phyloP scores from a whole-genome alignment of 2,113 vertebrate genomes.

The Tragelaphus strepsiceros region DNA sequence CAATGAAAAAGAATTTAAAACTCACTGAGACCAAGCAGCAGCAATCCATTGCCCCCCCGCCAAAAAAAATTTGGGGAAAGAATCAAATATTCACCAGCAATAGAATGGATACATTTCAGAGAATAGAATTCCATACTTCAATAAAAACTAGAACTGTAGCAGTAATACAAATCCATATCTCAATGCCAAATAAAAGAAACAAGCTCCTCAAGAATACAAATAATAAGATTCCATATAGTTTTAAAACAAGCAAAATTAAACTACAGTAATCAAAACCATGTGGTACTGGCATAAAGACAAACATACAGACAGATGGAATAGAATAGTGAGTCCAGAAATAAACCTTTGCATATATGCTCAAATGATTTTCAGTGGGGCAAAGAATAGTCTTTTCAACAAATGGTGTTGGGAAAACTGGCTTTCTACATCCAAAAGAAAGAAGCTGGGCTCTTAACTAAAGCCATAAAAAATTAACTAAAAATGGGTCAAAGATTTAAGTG shows the following conservation, averaged over 20 bases:
- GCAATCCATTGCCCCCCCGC: neutral
- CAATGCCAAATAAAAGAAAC: neutral
- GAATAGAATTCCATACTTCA: neutral
- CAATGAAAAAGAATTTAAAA: neutral
- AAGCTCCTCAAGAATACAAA: neutral
- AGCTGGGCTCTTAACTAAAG: neutral
- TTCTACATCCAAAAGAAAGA: neutral
- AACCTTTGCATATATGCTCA: neutral
- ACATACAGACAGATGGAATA: neutral
- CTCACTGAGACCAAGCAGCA: neutral
- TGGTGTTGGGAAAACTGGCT: neutral
- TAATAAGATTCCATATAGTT: neutral
- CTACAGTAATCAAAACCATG: neutral
- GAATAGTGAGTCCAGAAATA: neutral
- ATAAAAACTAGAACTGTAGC: neutral
- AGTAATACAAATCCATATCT: neutral
- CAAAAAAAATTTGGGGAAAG: neutral
- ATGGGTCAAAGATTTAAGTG: neutral
- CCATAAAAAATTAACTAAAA: neutral
- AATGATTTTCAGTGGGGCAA: neutral
- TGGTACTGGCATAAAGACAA: neutral
- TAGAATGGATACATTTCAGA: neutral
- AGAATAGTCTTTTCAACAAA: neutral
- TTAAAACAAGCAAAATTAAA: neutral
- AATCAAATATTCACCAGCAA: neutral